phyloP scores from a whole-genome alignment of 1,140 invertebrate genomes.

The Pristionchus pacificus region DNA sequence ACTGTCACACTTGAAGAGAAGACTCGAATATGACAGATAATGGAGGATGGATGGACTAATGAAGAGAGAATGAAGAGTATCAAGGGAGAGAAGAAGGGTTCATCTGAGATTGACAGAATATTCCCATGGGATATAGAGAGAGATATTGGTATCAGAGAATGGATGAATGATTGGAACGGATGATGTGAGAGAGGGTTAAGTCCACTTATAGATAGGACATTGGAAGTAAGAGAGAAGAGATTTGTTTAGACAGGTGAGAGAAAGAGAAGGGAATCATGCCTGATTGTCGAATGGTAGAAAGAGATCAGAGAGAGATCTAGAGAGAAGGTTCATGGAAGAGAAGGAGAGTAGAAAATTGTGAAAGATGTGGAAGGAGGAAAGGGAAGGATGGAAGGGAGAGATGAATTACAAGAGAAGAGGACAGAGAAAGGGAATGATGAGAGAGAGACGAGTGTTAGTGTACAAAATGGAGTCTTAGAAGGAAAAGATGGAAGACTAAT shows the following conservation, averaged over 20 bases:
- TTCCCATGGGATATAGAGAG: no score
- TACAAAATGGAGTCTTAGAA: no score
- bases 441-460: neutral
- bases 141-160: no score
- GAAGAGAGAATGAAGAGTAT: neutral
- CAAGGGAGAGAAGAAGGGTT: neutral
- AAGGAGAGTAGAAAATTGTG: neutral
- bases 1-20: no score
- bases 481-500: no score
- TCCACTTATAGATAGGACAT: no score
- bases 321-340: neutral
- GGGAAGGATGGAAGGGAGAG: neutral
- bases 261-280: no score
- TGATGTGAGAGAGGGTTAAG: no score
- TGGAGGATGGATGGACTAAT: neutral
- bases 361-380: neutral
- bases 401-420: neutral
- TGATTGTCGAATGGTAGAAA: no score
- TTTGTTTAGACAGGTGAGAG: no score
- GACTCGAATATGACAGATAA: neutral
- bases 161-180: no score
- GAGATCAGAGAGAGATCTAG: neutral
- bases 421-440: neutral
- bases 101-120: neutral
- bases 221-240: no score